Conservation (phyloP, 2,113 vertebrate species). For the Mola mola region DNA sequence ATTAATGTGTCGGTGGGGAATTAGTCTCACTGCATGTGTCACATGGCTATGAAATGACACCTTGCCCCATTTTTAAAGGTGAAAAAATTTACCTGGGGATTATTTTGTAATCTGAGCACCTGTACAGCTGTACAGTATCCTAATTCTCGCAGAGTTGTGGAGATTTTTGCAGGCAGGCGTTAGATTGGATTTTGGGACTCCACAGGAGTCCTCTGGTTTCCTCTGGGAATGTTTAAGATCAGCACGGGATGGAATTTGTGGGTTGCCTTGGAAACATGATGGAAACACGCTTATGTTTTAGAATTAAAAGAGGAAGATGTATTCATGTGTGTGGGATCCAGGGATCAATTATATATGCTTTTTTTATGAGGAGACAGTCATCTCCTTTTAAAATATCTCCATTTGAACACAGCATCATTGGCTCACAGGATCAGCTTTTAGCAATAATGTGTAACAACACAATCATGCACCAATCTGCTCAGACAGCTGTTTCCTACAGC, state of each 20-base stretch:
- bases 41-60: conserved; percentile 68
- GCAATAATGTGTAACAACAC: conserved; percentile 63
- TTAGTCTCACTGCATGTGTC: conserved; percentile 71
- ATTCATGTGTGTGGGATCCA: conserved; percentile 55
- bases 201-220: conserved; percentile 55
- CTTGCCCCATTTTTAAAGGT: conserved; percentile 69
- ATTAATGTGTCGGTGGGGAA: conserved; percentile 71
- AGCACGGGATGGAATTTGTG: conserved; percentile 55
- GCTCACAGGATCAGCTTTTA: conserved; percentile 48
- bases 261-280: conserved; percentile 78
- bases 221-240: conserved; percentile 65
- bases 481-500: conserved; percentile 48
- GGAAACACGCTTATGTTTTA: conserved; percentile 73
- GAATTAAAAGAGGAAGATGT: conserved; percentile 70
- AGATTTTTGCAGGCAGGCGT: conserved; percentile 73
- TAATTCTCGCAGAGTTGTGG: conserved; percentile 71
- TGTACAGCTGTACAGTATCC: conserved; percentile 64
- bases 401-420: conserved; percentile 61
- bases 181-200: conserved; percentile 64
- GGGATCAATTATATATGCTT: conserved; percentile 47
- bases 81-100: conserved; percentile 80
- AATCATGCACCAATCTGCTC: conserved; percentile 43
- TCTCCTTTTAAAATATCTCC: conserved; percentile 60
- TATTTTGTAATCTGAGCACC: conserved; percentile 82
- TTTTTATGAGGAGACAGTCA: conserved; percentile 52